Percentiles rank a stretch among this genome's conserved stretches.
These are phyloP conservation scores for Labeo calbasu DNA, from an alignment of 2,797 vertebrate genomes.

Conservation along the genomic window DNA sequence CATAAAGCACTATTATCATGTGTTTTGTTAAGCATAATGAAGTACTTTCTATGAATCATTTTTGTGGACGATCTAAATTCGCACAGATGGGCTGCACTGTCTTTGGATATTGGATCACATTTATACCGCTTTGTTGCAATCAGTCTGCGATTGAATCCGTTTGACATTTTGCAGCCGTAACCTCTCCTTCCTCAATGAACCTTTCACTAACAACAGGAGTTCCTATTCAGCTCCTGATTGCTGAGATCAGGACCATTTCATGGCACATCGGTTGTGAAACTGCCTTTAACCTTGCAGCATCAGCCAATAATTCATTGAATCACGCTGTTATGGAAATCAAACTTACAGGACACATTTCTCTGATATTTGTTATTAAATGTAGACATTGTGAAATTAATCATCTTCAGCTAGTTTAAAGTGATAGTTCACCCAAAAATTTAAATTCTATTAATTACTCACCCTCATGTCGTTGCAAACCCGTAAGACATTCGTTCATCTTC, in stretches of 20 bases:
- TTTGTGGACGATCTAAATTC: neutral
- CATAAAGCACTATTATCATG: neutral
- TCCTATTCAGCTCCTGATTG: constrained; percentile 57
- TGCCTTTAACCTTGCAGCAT: constrained; percentile 24
- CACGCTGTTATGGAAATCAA: neutral
- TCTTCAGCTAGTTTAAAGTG: too few relatives aligned
- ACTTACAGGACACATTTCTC: neutral
- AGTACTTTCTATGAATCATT: constrained; percentile 3
- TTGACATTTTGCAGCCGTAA: constrained; percentile 34
- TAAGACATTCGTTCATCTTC: too few relatives aligned
- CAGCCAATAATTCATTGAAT: constrained; percentile 24
- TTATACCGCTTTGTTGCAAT: constrained; percentile 48
- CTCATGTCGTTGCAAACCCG: too few relatives aligned
- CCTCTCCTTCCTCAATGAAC: constrained; percentile 39
- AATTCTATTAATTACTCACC: too few relatives aligned
- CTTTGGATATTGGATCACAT: constrained; percentile 21
- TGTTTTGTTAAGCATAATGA: neutral
- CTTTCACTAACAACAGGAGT: constrained; percentile 53
- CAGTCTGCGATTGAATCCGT: constrained; percentile 51
- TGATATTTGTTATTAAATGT: neutral
- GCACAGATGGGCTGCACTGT: constrained; percentile 33
- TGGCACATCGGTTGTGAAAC: constrained; percentile 20
- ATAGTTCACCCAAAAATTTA: too few relatives aligned
- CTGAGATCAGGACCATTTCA: constrained; percentile 51
- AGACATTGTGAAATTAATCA: neutral